Evolutionary conservation across 2,797 vertebrate genomes (phyloP).

Genomic region (Okamejei kenojei): DNA sequence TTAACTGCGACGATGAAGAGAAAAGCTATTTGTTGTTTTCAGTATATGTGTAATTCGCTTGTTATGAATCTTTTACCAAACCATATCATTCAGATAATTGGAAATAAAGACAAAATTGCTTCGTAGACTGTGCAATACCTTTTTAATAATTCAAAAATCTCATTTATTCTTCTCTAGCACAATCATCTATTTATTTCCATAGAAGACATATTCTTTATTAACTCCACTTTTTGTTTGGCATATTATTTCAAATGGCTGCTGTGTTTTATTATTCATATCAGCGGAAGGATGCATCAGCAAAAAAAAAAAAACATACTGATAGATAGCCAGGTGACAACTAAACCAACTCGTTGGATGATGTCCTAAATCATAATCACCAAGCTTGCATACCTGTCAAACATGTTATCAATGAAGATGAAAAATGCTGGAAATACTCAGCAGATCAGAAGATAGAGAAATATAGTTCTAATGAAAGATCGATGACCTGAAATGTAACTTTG

Average conservation of each 20-base stretch:
- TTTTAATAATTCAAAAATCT: slow-evolving; percentile 24
- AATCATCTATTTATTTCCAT: not conserved
- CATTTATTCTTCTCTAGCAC: not conserved
- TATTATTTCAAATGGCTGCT: not conserved
- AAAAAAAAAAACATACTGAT: not conserved
- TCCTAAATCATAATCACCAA: not conserved
- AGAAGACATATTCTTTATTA: not conserved
- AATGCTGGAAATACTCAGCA: no score
- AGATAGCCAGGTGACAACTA: not conserved
- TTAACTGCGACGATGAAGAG: not conserved
- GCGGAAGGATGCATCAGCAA: not conserved
- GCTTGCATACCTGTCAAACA: not conserved
- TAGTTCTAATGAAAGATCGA: no score
- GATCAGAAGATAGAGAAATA: no score
- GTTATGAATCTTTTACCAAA: slow-evolving; percentile 6
- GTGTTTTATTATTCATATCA: not conserved
- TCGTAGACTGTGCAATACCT: not conserved
- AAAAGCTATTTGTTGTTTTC: not conserved
- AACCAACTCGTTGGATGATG: not conserved
- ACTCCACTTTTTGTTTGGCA: not conserved
- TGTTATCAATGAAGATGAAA: not conserved
- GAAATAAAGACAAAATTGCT: slow-evolving; percentile 17
- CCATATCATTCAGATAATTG: slow-evolving; percentile 3
- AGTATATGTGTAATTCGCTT: not conserved
- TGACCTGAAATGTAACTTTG: no score